These are phyloP conservation scores for Nesidiocoris tenuis DNA, from an alignment of 2,888 invertebrate genomes.

Conservation along the genomic window DNA sequence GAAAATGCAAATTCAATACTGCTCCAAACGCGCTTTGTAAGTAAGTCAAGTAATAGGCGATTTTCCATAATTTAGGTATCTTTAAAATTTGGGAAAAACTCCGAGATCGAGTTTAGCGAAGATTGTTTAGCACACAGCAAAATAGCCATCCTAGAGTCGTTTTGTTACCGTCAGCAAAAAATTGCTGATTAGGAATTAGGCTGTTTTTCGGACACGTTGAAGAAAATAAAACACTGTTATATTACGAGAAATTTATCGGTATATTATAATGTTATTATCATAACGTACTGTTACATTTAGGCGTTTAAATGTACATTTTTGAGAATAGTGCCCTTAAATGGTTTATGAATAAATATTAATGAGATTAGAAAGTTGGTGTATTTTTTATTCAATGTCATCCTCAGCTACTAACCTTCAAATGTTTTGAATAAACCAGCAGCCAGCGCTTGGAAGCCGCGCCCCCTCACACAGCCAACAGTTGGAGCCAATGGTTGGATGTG, in stretches of 20 bases:
- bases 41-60: neutral
- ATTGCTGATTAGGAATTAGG: conserved; percentile 19
- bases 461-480: no score
- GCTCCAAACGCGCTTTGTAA: neutral
- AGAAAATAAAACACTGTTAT: neutral
- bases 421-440: no score
- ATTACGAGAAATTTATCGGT: neutral
- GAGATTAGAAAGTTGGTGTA: conserved; percentile 27
- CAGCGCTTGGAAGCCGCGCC: no score
- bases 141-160: no score
- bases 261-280: conserved; percentile 16
- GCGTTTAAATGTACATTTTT: conserved; percentile 36
- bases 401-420: no score
- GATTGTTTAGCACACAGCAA: no score
- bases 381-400: no score
- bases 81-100: no score
- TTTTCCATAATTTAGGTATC: neutral
- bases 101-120: no score
- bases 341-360: conserved; percentile 28
- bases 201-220: conserved; percentile 12
- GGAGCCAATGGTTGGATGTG: no score
- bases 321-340: conserved; percentile 40
- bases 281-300: conserved; percentile 7
- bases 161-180: conserved; percentile 10
- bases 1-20: no score